Conservation (phyloP, 1,140 invertebrate species). For the Apis laboriosa region DNA sequence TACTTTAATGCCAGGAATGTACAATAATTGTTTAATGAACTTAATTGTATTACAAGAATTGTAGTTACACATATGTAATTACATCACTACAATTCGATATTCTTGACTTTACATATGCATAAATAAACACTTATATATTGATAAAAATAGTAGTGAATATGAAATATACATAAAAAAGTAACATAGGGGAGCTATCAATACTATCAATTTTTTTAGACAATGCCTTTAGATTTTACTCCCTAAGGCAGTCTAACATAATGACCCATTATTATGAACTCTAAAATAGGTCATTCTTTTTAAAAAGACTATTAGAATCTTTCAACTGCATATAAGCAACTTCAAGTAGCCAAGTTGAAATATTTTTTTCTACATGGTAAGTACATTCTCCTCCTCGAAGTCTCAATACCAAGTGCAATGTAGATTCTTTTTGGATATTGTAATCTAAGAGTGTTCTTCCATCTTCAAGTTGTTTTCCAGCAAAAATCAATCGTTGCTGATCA, state of each 20-base stretch:
- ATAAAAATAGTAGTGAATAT: constrained; percentile 11
- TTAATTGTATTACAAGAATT: constrained; percentile 17
- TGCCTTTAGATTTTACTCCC: background rate
- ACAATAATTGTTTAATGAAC: constrained; percentile 26
- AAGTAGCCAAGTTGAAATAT: too few relatives aligned
- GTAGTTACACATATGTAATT: background rate
- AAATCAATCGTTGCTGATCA: too few relatives aligned
- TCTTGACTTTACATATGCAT: constrained; percentile 11
- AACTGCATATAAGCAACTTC: too few relatives aligned
- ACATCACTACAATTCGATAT: background rate
- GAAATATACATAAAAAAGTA: constrained; percentile 21
- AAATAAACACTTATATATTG: constrained; percentile 3
- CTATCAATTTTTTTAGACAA: constrained; percentile 26
- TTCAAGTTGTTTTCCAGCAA: too few relatives aligned
- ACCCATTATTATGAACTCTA: too few relatives aligned
- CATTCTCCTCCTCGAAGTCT: constrained; percentile 61
- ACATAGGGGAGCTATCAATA: constrained; percentile 4
- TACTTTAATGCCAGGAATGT: background rate
- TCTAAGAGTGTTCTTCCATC: background rate
- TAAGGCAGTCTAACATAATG: background rate
- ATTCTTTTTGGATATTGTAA: constrained; percentile 63
- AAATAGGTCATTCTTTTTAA: too few relatives aligned
- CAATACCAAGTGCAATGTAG: constrained; percentile 1
- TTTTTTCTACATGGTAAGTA: too few relatives aligned
- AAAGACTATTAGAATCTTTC: too few relatives aligned